Conservation (phyloP, 2,113 vertebrate species). For the Eretmochelys imbricata region DNA sequence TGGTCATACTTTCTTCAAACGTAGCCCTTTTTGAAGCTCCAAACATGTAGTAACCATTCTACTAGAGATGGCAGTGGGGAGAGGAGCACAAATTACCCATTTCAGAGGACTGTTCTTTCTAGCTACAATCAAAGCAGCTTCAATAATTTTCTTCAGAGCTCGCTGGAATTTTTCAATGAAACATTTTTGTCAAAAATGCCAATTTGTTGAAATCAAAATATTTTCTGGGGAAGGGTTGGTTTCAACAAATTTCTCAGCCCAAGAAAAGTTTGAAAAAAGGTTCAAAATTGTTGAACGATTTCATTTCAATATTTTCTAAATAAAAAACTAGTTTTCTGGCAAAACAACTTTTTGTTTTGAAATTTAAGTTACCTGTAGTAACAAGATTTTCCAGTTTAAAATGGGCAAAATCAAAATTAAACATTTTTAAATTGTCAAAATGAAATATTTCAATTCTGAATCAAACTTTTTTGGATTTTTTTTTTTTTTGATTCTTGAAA, state of each 20-base stretch:
- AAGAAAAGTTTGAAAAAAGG: background rate
- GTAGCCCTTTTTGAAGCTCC: background rate
- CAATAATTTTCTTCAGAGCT: background rate
- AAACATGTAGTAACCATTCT: background rate
- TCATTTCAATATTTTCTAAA: background rate
- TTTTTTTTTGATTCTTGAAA: background rate
- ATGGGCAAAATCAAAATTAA: background rate
- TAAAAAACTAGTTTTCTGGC: background rate
- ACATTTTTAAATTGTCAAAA: background rate
- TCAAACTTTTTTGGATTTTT: background rate
- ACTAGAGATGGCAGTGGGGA: background rate
- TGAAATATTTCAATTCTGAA: rapidly evolving
- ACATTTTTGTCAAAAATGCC: background rate
- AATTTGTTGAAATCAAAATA: background rate
- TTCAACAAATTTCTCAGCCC: background rate
- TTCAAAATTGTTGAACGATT: background rate
- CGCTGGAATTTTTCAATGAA: slow-evolving; percentile 33
- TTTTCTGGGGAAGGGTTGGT: background rate
- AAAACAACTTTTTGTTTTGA: background rate
- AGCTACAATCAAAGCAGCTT: background rate
- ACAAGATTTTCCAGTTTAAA: background rate
- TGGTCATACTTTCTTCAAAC: background rate
- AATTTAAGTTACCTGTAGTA: background rate
- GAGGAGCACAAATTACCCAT: rapidly evolving
- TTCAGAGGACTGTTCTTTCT: background rate